Evolutionary conservation across 2,113 vertebrate genomes (phyloP).

Genomic region (Vombatus ursinus): DNA sequence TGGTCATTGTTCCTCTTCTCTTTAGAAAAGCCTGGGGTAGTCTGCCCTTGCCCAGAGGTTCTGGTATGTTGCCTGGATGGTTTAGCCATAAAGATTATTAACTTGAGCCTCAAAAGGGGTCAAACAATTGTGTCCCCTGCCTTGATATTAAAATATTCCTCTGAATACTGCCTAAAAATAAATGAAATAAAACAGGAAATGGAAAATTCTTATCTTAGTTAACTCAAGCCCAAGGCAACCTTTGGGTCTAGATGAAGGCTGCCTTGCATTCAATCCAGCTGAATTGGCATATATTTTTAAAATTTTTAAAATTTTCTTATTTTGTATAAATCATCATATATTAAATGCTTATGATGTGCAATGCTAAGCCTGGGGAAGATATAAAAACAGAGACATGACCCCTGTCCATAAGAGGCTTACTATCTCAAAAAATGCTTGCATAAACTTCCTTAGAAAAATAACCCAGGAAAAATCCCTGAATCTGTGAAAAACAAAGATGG

Average conservation of each 20-base stretch:
- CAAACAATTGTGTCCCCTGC: neutral
- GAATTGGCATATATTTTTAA: neutral
- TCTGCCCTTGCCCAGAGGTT: neutral
- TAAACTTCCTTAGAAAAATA: neutral
- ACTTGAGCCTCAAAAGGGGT: neutral
- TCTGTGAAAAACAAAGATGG: neutral
- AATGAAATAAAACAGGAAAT: neutral
- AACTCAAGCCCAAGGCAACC: neutral
- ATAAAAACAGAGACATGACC: neutral
- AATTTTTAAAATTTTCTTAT: too few relatives aligned
- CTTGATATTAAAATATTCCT: neutral
- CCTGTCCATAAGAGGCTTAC: neutral
- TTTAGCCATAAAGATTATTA: neutral
- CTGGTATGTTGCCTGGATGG: neutral
- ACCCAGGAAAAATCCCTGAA: neutral
- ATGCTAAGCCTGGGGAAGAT: neutral
- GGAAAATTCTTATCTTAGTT: neutral
- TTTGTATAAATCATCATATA: too few relatives aligned
- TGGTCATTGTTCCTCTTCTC: neutral
- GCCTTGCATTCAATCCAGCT: neutral
- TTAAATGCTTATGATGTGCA: neutral
- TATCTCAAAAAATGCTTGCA: neutral
- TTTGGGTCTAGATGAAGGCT: neutral
- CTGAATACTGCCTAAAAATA: neutral
- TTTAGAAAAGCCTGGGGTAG: neutral